Evolutionary conservation across 2,888 invertebrate genomes (phyloP).

Genomic region (Drosophila aldrichi): DNA sequence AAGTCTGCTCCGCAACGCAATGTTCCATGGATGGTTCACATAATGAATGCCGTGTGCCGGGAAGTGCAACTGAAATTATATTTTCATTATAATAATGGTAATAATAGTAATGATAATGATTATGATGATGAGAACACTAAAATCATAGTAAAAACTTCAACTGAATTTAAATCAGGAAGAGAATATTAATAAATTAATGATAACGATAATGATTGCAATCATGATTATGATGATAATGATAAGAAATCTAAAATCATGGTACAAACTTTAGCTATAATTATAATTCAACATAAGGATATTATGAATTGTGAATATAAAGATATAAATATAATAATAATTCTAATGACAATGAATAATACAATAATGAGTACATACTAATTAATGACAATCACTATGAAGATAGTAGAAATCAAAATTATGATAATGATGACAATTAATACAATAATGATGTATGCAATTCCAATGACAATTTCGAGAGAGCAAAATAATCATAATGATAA

Average conservation of each 20-base stretch:
- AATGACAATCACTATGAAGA: background rate
- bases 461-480: background rate
- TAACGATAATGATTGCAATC: background rate
- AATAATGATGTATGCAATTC: too few relatives aligned
- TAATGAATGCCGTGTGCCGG: constrained; percentile 37
- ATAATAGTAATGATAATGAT: background rate
- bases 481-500: background rate
- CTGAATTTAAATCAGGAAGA: background rate
- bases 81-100: background rate
- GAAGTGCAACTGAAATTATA: constrained; percentile 25
- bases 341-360: background rate
- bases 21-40: constrained; percentile 44
- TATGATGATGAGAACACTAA: background rate
- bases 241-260: background rate
- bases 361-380: background rate
- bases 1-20: constrained; percentile 26
- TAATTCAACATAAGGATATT: background rate
- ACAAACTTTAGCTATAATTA: too few relatives aligned
- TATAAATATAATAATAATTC: too few relatives aligned
- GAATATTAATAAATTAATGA: too few relatives aligned
- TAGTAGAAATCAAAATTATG: background rate
- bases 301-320: background rate
- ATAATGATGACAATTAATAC: too few relatives aligned
- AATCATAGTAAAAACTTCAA: background rate
- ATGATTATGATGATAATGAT: background rate